A percentile compares a stretch with the other conserved stretches of the same genome.
These are phyloP conservation scores for Corythaixoides concolor DNA, from an alignment of 2,113 vertebrate species.

Conservation along the genomic window DNA sequence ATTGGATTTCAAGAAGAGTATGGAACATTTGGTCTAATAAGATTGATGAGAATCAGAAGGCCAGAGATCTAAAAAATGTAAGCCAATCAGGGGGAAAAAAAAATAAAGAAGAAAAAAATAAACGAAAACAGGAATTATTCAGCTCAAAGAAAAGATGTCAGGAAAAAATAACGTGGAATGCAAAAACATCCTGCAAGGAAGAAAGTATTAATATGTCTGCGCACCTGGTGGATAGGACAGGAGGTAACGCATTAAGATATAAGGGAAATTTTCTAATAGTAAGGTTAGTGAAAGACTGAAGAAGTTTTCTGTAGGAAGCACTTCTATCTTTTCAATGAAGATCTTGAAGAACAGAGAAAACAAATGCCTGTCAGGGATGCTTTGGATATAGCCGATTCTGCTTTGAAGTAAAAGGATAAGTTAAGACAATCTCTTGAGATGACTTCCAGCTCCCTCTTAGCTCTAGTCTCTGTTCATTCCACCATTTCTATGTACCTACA, in stretches of 20 bases:
- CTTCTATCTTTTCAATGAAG: not conserved
- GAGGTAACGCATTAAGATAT: not conserved
- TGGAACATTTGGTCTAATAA: not conserved
- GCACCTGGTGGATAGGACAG: not conserved
- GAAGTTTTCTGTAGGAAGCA: not conserved
- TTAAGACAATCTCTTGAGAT: conserved; percentile 17
- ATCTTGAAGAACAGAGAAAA: not conserved
- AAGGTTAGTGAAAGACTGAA: not conserved
- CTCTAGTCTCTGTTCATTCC: not conserved
- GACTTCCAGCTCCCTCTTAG: conserved; percentile 2
- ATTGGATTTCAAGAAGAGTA: not conserved
- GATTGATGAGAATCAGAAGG: not conserved
- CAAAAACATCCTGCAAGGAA: not conserved
- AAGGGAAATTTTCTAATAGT: not conserved
- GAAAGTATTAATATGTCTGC: not conserved
- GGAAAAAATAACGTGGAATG: not conserved
- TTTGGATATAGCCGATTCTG: not conserved
- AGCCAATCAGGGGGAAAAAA: not conserved
- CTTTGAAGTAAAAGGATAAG: not conserved
- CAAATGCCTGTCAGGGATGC: not conserved
- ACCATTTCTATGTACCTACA: not conserved
- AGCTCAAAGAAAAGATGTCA: not conserved
- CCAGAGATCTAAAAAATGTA: not conserved
- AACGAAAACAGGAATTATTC: not conserved
- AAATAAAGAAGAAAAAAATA: not conserved